A percentile compares a stretch with the other conserved stretches of the same genome.
Evolutionary conservation across 2,797 vertebrate species (phyloP).

Genomic region (Graptemys geographica): DNA sequence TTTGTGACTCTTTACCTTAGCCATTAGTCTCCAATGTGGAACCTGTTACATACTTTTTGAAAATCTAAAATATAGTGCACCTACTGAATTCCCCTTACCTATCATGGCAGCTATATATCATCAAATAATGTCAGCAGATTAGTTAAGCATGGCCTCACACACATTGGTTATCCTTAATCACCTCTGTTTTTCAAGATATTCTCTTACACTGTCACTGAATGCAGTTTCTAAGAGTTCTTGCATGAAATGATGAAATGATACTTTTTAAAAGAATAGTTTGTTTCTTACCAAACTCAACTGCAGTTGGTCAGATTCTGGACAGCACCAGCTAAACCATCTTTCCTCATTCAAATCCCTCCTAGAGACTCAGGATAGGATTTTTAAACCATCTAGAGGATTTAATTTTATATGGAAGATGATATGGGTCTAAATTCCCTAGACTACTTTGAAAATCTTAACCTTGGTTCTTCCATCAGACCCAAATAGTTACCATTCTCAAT

Average conservation of each 20-base stretch:
- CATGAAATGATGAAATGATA: background rate
- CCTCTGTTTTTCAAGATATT: background rate
- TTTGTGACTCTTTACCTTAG: background rate
- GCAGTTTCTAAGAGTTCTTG: background rate
- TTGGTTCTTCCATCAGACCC: background rate
- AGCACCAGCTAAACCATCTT: background rate
- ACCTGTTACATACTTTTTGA: background rate
- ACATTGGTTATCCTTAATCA: background rate
- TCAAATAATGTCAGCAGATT: background rate
- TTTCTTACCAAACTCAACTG: background rate
- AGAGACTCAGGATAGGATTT: background rate
- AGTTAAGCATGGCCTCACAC: background rate
- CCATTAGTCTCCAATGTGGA: background rate
- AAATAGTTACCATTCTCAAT: background rate
- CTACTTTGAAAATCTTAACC: fast-evolving
- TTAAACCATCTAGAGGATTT: background rate
- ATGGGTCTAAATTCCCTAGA: fast-evolving
- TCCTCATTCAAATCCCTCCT: background rate
- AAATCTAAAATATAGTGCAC: background rate
- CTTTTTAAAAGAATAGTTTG: background rate
- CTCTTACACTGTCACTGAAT: background rate
- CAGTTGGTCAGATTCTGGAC: background rate
- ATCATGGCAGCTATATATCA: background rate
- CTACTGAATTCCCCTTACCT: background rate
- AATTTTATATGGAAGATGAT: background rate